Evolutionary conservation across 2,113 vertebrate genomes (phyloP).

Genomic region (Microcebus jonahi): DNA sequence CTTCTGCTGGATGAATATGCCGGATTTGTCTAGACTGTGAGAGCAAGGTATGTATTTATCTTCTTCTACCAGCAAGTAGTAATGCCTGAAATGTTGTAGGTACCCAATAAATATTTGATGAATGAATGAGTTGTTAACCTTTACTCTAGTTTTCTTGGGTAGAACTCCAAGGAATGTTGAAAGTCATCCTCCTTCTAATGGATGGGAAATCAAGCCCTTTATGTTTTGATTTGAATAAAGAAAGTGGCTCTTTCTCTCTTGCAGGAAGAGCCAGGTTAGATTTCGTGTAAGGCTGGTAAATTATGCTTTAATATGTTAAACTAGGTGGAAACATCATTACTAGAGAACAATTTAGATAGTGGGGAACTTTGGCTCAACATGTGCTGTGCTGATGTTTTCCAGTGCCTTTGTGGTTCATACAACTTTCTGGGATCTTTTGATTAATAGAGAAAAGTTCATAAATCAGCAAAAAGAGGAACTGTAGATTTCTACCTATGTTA

Average conservation of each 20-base stretch:
- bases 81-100: slow-evolving; percentile 13
- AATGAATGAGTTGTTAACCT: neutral
- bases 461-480: neutral
- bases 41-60: neutral
- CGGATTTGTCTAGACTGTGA: neutral
- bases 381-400: slow-evolving; percentile 51
- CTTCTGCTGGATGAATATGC: neutral
- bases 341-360: slow-evolving; percentile 46
- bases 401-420: slow-evolving; percentile 28
- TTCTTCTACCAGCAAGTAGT: neutral
- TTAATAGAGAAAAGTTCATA: slow-evolving; percentile 68
- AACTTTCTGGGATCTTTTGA: slow-evolving; percentile 75
- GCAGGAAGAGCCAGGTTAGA: neutral
- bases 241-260: neutral
- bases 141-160: neutral
- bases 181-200: neutral
- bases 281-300: neutral
- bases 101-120: neutral
- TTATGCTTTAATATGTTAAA: slow-evolving; percentile 43
- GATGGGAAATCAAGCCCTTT: neutral
- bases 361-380: slow-evolving; percentile 6
- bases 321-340: slow-evolving; percentile 32
- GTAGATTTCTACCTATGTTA: slow-evolving; percentile 33
- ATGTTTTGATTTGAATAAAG: slow-evolving; percentile 43
- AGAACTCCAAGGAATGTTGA: neutral